phyloP scores from a whole-genome alignment of 2,113 vertebrate genomes.

The Pollimyrus isidori region DNA sequence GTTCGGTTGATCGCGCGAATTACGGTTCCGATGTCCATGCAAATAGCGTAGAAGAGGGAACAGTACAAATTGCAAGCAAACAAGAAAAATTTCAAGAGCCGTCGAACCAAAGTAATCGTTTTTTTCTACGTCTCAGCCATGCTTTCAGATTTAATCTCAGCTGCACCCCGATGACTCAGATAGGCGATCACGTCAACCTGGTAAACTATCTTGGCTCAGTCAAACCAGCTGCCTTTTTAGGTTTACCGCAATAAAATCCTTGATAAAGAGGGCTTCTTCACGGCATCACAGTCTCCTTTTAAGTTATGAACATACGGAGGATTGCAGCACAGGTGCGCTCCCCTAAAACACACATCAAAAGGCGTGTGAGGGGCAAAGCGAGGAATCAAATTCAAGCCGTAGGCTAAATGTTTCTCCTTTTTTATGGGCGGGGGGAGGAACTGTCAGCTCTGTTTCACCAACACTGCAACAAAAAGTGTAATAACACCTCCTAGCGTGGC shows the following conservation, averaged over 20 bases:
- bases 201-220: not conserved
- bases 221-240: not conserved
- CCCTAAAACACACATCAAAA: not conserved
- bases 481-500: not conserved
- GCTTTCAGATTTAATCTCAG: not conserved
- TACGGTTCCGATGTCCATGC: not conserved
- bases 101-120: not conserved
- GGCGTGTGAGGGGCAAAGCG: not conserved
- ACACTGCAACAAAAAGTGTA: not conserved
- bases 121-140: not conserved
- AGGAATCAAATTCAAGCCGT: not conserved
- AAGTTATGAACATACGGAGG: not conserved
- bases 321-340: not conserved
- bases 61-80: not conserved
- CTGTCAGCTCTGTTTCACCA: not conserved
- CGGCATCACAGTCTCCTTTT: not conserved
- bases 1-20: not conserved
- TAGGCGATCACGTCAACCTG: not conserved
- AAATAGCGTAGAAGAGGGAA: not conserved
- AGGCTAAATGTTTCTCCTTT: conserved; percentile 4
- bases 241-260: not conserved
- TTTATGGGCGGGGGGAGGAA: not conserved
- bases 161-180: not conserved
- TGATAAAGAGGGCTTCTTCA: not conserved
- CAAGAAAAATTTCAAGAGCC: not conserved